These are phyloP conservation scores for Meandrina meandrites DNA, from an alignment of 92 coral and sea anemone species.

Conservation along the genomic window DNA sequence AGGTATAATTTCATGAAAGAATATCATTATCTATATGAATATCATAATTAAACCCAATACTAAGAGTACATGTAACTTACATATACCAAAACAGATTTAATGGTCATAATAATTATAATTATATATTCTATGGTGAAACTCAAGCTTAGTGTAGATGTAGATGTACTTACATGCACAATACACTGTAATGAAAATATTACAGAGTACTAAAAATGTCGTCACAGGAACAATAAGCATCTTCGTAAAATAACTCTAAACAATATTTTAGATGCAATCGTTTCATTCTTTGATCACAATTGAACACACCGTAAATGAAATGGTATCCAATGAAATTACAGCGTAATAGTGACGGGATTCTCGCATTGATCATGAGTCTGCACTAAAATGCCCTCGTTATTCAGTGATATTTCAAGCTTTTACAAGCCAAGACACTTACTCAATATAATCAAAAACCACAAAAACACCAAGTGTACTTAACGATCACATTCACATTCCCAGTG, in stretches of 20 bases:
- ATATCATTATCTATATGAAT: background rate
- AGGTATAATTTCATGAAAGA: background rate
- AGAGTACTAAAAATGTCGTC: background rate
- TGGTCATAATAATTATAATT: no score
- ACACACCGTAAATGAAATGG: background rate
- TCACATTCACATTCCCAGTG: background rate
- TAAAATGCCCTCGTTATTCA: background rate
- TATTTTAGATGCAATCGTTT: background rate
- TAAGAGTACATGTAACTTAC: background rate
- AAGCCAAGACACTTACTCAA: slow-evolving; percentile 8
- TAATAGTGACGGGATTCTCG: background rate
- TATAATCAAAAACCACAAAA: slow-evolving; percentile 28
- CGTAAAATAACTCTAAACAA: background rate
- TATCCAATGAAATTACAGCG: no score
- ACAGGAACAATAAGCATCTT: background rate
- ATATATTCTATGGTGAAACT: background rate
- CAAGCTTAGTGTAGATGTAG: background rate
- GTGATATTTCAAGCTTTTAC: slow-evolving; percentile 10
- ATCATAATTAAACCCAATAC: background rate
- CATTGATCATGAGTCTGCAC: background rate
- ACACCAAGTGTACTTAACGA: slow-evolving; percentile 28
- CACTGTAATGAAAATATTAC: background rate
- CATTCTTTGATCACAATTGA: background rate
- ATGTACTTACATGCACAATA: background rate
- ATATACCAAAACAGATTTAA: no score